Conservation (phyloP, 2,888 invertebrate species). For the Anthophora plumipes region DNA sequence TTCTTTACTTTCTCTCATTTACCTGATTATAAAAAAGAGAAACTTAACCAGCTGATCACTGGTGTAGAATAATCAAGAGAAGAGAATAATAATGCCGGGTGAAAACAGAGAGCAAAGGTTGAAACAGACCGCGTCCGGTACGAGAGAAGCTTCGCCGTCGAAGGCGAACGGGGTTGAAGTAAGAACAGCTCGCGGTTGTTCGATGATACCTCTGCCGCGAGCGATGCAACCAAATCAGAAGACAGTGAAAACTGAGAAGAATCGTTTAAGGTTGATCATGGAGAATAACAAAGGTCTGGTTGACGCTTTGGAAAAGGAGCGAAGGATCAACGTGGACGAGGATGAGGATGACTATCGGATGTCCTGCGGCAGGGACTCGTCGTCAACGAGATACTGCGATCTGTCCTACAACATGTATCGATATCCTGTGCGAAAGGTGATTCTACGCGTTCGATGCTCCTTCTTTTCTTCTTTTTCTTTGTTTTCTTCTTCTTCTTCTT, state of each 20-base stretch:
- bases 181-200: slow-evolving; percentile 35
- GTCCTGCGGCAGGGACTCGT: slow-evolving; percentile 12
- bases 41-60: neutral
- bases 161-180: slow-evolving; percentile 39
- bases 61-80: neutral
- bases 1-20: neutral
- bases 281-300: slow-evolving; percentile 62
- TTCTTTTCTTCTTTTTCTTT: too few species aligned
- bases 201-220: slow-evolving; percentile 76
- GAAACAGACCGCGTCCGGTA: slow-evolving; percentile 45
- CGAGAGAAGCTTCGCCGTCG: slow-evolving; percentile 20
- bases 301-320: slow-evolving; percentile 71
- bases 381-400: slow-evolving; percentile 37
- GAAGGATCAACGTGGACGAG: slow-evolving; percentile 62
- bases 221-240: slow-evolving; percentile 71
- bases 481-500: too few species aligned
- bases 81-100: slow-evolving; percentile 22
- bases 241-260: slow-evolving; percentile 80
- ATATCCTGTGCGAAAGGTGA: slow-evolving; percentile 61
- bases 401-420: slow-evolving; percentile 49
- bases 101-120: slow-evolving; percentile 17
- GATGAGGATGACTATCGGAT: slow-evolving; percentile 38
- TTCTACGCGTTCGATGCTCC: slow-evolving; percentile 5
- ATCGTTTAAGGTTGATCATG: slow-evolving; percentile 79
- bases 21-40: too few species aligned